Percentiles rank a stretch among this genome's conserved stretches.
Conservation (phyloP, 2,113 vertebrate genomes). For the Nipponia nippon region DNA sequence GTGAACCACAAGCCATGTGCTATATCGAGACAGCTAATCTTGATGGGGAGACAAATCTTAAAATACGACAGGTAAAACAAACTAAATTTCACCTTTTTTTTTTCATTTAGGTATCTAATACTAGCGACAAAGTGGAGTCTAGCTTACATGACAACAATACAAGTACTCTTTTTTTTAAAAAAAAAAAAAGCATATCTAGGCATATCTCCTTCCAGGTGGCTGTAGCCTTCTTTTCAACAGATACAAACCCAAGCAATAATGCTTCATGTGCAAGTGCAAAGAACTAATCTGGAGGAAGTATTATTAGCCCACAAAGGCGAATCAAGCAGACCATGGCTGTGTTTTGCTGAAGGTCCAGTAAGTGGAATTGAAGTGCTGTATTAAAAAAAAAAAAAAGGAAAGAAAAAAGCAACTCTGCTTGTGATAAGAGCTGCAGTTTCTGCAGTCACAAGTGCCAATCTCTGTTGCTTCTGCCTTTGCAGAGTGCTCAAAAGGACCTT, state of each 20-base stretch:
- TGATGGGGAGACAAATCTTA: slow-evolving; percentile 98
- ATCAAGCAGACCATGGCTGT: not conserved
- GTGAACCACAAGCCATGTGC: slow-evolving; percentile 99
- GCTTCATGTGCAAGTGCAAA: not conserved
- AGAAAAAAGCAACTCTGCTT: not conserved
- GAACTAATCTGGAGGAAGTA: not conserved
- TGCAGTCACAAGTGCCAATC: not conserved
- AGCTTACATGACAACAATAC: not conserved
- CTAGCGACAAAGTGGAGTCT: not conserved
- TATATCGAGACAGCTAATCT: slow-evolving; percentile 98
- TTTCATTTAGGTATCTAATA: not conserved
- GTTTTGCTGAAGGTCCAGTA: not conserved
- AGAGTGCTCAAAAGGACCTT: not conserved
- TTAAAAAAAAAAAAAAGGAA: not conserved
- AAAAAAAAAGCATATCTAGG: no score
- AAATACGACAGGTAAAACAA: slow-evolving; percentile 90
- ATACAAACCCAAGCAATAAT: not conserved
- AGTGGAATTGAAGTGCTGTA: not conserved
- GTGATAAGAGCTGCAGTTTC: not conserved
- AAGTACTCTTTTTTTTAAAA: no score
- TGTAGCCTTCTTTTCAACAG: not conserved
- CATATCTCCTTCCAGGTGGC: not conserved
- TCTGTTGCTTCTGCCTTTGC: not conserved
- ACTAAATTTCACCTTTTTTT: not conserved
- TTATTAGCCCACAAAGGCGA: not conserved